phyloP scores from a whole-genome alignment of 2,797 vertebrate species.

The Gymnothorax javanicus region DNA sequence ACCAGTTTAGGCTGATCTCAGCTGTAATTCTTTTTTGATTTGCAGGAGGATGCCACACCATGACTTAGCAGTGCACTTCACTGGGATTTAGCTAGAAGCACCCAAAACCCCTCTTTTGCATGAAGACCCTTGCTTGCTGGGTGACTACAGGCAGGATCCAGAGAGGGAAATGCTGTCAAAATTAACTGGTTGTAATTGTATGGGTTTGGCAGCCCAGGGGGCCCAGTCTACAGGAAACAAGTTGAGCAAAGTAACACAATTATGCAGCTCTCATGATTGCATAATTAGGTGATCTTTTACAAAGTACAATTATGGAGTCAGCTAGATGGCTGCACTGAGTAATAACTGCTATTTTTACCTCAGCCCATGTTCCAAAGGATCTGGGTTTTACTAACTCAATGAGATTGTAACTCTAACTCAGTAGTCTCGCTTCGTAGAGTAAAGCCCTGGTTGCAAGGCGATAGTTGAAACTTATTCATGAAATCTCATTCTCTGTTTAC shows the following conservation, averaged over 20 bases:
- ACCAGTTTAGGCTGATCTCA: no score
- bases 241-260: constrained; percentile 6
- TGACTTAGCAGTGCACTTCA: neutral
- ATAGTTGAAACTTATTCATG: neutral
- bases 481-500: neutral
- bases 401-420: no score
- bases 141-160: neutral
- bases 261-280: neutral
- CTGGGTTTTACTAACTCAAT: no score
- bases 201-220: constrained; percentile 1
- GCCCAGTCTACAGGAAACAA: neutral
- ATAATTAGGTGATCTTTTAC: neutral
- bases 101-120: neutral
- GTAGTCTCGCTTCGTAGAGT: no score
- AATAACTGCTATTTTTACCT: no score
- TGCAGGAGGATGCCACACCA: neutral
- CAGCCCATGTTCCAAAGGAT: no score
- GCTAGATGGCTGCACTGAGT: no score
- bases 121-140: neutral
- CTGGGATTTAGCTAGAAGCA: neutral
- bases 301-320: no score
- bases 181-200: neutral
- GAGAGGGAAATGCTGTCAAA: neutral
- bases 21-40: neutral
- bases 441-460: neutral